A percentile compares a stretch with the other conserved stretches of the same genome.
Evolutionary conservation across 2,888 invertebrate species (phyloP).

Genomic region (Esperia sulphurella): DNA sequence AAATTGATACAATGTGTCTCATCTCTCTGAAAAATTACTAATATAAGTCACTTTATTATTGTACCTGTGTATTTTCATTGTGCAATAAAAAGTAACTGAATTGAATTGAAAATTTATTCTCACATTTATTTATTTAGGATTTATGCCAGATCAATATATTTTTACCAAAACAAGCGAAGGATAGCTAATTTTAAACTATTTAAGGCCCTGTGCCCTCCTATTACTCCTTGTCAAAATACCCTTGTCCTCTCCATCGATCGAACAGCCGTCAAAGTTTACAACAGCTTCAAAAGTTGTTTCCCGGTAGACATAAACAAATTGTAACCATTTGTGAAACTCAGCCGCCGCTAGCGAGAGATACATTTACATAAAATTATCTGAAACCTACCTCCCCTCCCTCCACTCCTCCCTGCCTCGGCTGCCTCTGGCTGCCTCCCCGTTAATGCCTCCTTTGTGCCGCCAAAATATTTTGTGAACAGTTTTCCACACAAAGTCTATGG

Average conservation of each 20-base stretch:
- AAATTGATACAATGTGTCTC: too few relatives aligned
- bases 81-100: too few relatives aligned
- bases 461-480: constrained; percentile 78
- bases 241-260: constrained; percentile 1
- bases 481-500: constrained; percentile 67
- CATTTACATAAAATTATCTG: constrained; percentile 63
- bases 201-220: neutral
- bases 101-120: too few relatives aligned
- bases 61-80: too few relatives aligned
- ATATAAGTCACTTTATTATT: too few relatives aligned
- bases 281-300: constrained; percentile 29
- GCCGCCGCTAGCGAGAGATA: constrained; percentile 32
- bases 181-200: too few relatives aligned
- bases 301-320: constrained; percentile 64
- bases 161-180: too few relatives aligned
- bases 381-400: constrained; percentile 17
- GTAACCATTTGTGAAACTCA: constrained; percentile 44
- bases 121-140: too few relatives aligned
- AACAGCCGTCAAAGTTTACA: constrained; percentile 1
- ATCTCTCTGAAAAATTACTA: too few relatives aligned
- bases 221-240: too few relatives aligned
- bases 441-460: constrained; percentile 73
- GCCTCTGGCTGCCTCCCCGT: constrained; percentile 7
- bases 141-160: too few relatives aligned
- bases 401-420: neutral